Evolutionary conservation across 2,888 invertebrate species (phyloP).

Genomic region (Clanis bilineata): DNA sequence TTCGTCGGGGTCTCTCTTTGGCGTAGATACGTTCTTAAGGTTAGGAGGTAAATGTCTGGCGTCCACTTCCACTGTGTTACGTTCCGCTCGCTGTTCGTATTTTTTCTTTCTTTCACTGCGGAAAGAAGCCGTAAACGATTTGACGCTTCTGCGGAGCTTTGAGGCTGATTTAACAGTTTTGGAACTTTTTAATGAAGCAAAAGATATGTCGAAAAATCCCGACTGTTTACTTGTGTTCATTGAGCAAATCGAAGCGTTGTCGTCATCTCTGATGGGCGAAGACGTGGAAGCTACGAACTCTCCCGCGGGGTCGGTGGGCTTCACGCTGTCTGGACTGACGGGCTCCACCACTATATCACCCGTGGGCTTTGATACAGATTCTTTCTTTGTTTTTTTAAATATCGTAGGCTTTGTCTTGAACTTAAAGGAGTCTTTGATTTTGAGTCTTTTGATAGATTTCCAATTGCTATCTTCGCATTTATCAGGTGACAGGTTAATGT

Average conservation of each 20-base stretch:
- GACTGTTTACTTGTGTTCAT: slow-evolving; percentile 77
- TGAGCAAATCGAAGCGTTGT: slow-evolving; percentile 72
- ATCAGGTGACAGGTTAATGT: slow-evolving; percentile 66
- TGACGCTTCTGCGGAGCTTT: slow-evolving; percentile 73
- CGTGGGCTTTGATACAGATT: slow-evolving; percentile 60
- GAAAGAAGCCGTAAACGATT: slow-evolving; percentile 79
- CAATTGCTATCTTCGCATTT: slow-evolving; percentile 76
- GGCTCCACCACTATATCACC: slow-evolving; percentile 72
- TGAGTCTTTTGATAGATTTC: slow-evolving; percentile 77
- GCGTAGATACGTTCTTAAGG: slow-evolving; percentile 64
- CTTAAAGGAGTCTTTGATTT: slow-evolving; percentile 79
- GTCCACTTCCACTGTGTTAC: slow-evolving; percentile 70
- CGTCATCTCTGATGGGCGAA: slow-evolving; percentile 74
- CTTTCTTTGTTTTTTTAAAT: slow-evolving; percentile 74
- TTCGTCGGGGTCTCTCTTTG: slow-evolving; percentile 60
- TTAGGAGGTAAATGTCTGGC: slow-evolving; percentile 60
- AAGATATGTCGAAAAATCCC: slow-evolving; percentile 77
- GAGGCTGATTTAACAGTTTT: slow-evolving; percentile 77
- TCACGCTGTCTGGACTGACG: slow-evolving; percentile 66
- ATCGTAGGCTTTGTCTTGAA: slow-evolving; percentile 77
- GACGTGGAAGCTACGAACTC: slow-evolving; percentile 73
- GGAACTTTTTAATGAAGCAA: slow-evolving; percentile 68
- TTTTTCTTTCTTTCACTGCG: slow-evolving; percentile 78
- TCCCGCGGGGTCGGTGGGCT: slow-evolving; percentile 72
- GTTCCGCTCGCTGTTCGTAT: slow-evolving; percentile 69